Conservation (phyloP, 2,113 vertebrate genomes). For the Alouatta palliata region DNA sequence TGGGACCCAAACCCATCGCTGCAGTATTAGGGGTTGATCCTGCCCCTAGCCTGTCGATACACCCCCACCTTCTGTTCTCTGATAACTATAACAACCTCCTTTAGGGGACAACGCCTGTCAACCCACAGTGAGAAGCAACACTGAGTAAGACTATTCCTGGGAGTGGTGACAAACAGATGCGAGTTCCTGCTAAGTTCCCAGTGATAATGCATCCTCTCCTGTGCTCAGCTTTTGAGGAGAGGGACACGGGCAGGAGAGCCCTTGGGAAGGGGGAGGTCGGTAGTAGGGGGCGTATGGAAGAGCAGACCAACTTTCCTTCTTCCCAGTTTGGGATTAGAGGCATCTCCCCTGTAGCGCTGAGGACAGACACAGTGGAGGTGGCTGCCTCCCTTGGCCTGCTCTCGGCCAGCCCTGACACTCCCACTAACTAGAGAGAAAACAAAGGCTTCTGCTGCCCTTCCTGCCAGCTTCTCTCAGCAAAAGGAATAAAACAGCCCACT, state of each 20-base stretch:
- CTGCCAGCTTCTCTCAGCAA: constrained; percentile 32
- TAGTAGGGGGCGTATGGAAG: neutral
- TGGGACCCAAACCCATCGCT: neutral
- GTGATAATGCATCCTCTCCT: neutral
- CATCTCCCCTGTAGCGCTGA: rapidly evolving
- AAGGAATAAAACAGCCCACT: constrained; percentile 67
- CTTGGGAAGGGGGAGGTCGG: neutral
- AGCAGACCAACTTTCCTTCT: too few relatives aligned
- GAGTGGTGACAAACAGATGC: neutral
- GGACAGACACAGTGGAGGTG: neutral
- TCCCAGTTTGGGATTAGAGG: neutral
- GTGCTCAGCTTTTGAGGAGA: neutral
- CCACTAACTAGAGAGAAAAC: neutral
- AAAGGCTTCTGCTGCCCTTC: neutral
- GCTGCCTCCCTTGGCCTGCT: neutral
- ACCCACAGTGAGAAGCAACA: neutral
- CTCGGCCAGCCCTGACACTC: neutral
- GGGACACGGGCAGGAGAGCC: neutral
- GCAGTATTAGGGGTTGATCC: neutral
- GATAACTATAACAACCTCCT: neutral
- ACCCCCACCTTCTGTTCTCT: too few relatives aligned
- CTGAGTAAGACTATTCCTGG: neutral
- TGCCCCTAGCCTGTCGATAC: neutral
- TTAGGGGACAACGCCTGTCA: neutral
- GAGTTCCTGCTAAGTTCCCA: neutral